Evolutionary conservation across 2,797 vertebrate species (phyloP), one percentile per base, ranked within the genome.

Genomic region (Champsocephalus gunnari): DNA sequence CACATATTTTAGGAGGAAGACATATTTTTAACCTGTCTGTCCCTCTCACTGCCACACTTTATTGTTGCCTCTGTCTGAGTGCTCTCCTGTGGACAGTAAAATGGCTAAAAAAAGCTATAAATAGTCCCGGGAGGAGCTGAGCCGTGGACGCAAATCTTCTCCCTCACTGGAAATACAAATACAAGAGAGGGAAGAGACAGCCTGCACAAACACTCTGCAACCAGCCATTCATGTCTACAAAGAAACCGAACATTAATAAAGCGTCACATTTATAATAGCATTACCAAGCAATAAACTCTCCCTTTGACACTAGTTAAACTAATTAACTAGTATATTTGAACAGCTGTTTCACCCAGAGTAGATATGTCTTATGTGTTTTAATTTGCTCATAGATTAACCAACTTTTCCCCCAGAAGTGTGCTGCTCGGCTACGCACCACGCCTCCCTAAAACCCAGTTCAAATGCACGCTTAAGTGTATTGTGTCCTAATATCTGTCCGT

Each of bases 51-150:
- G 48, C 53, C 58, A 65, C 21, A 66, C 53, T 32, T 63, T 66
- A 73, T 81, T 87, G 83, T 75, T 75, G 71, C 57, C 67, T 74
- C 45, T 19, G 61, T 80, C 75, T 47, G 75, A 82, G 69, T 71
- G 80, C 70, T 81, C 79, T 84, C 65, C 73, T 80, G 75, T 85
- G 82, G 80, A 85, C 82, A 71, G 19, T 87, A 80, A 92, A 93
- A 92, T 76, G 79, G 82, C 73, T 84, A 82, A 85, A 92, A 83
- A 83, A 90, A 91, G 91, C 91, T 94, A 94, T 89, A 94, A 94
- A 94, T 93, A 95, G 24, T 28, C 3, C 3, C 24, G 24, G 70
- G 72, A 90, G 79, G 80, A 89, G 86, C 77, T 75, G 82, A 90
- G 84, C 66, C 63, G 50, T 82, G 85, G 81, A 87, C 85, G 88